These are phyloP conservation scores for Myodes glareolus DNA, from an alignment of 2,113 vertebrate species.

Conservation along the genomic window DNA sequence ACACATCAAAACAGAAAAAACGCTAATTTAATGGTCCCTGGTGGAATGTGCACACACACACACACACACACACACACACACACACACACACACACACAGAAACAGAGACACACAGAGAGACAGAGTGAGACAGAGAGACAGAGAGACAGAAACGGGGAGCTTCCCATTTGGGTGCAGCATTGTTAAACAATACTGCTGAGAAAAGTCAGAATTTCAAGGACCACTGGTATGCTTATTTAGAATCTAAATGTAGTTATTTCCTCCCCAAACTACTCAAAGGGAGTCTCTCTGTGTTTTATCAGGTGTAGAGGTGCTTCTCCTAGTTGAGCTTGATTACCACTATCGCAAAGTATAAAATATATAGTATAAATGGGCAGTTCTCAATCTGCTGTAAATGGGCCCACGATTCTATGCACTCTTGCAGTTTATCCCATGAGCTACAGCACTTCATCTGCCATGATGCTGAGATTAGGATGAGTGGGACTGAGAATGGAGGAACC, in stretches of 20 bases:
- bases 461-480: not conserved
- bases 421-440: not conserved
- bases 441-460: not conserved
- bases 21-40: not conserved
- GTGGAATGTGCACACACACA: not conserved
- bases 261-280: not conserved
- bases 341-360: not conserved
- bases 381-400: not conserved
- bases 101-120: too few species aligned
- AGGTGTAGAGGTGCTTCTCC: not conserved
- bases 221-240: not conserved
- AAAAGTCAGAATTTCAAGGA: not conserved
- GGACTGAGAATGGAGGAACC: accelerated
- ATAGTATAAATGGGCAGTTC: not conserved
- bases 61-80: not conserved
- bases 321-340: not conserved
- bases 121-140: too few species aligned
- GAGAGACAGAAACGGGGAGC: too few species aligned
- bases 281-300: not conserved
- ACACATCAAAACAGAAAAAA: not conserved
- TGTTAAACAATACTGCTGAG: not conserved
- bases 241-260: not conserved
- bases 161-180: not conserved
- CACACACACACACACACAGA: too few species aligned
- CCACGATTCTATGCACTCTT: not conserved